Conservation (phyloP, 2,888 invertebrate species). For the Catotricha subobsoleta region DNA sequence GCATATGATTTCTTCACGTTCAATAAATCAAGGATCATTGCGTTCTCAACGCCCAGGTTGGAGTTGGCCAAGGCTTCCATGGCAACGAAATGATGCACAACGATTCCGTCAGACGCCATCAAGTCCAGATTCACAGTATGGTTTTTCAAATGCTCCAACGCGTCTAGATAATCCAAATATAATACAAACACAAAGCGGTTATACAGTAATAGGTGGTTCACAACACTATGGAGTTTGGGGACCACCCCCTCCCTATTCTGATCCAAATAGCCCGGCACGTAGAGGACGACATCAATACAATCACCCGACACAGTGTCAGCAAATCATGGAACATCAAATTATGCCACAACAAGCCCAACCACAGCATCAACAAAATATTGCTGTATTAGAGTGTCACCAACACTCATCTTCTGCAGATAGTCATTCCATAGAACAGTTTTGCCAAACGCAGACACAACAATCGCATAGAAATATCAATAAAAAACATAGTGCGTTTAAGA, state of each 20-base stretch:
- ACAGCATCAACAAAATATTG: conserved; percentile 13
- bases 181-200: conserved; percentile 24
- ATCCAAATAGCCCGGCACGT: conserved; percentile 48
- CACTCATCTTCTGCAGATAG: conserved; percentile 13
- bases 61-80: conserved; percentile 54
- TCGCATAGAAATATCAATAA: conserved; percentile 10
- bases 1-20: conserved; percentile 5
- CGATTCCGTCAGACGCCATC: conserved; percentile 42
- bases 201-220: conserved; percentile 39
- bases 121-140: conserved; percentile 69
- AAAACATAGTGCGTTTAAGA: conserved; percentile 14
- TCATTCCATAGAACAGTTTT: conserved; percentile 16
- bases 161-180: conserved; percentile 15
- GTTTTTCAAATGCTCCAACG: conserved; percentile 37
- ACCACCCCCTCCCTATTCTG: conserved; percentile 75
- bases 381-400: conserved; percentile 15
- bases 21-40: conserved; percentile 13
- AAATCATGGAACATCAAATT: conserved; percentile 3
- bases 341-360: conserved; percentile 1
- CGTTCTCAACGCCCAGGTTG: conserved; percentile 31
- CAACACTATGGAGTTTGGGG: conserved; percentile 53
- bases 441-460: conserved; percentile 14
- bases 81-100: conserved; percentile 39
- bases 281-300: conserved; percentile 27
- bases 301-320: conserved; percentile 15